Evolutionary conservation across 2,797 vertebrate species (phyloP), one percentile per base, ranked within the genome.

Genomic region (Schizopygopsis malacanthus): DNA sequence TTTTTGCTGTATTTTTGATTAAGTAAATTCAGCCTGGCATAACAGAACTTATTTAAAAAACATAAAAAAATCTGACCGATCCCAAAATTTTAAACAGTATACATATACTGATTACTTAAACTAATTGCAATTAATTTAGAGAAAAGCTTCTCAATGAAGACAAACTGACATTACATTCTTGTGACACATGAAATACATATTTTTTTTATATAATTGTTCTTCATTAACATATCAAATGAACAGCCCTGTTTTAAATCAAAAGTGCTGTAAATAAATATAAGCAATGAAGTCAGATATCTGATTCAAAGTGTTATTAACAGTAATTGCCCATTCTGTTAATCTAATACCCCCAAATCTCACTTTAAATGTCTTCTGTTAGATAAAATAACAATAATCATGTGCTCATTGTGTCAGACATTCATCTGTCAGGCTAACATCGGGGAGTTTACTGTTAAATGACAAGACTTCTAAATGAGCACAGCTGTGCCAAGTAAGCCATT

Each of bases 381-480:
- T 61, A 56, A 71, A 82, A 82, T 56, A 10, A 71, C 33, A 71
- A 41, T 39, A 71, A 43, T 81, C 39, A 56, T 41, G 33, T 22
- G 11, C 47, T 70, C 47, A 81, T 16, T 54, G 33, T 41, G 28
- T 20, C 18, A 81, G 63, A 22, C 18, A 61, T 43, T 43, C 13
- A 79, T 4, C 56, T 50, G 33, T 71, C 63, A 69, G 79, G 33
- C 45, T 81, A 86, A 52, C n/a, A 25, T 71, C 76, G 59, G 37
- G 75, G 13, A 59, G 63, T 82, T 37, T 83, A 79, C 79, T 80
- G 79, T 52, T 78, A 73, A 88, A 86, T 47, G 71, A 86, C 25
- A 79, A 86, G 59, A 28, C 22, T 56, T 28, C 13, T 63, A 76
- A 70, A 22, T 76, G 61, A 65, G 37, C 52, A 50, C 18, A 65